Percentiles rank a stretch among this genome's conserved stretches.
These are phyloP conservation scores for Petrolisthes manimaculis DNA, from an alignment of 2,888 invertebrate genomes.

Conservation along the genomic window DNA sequence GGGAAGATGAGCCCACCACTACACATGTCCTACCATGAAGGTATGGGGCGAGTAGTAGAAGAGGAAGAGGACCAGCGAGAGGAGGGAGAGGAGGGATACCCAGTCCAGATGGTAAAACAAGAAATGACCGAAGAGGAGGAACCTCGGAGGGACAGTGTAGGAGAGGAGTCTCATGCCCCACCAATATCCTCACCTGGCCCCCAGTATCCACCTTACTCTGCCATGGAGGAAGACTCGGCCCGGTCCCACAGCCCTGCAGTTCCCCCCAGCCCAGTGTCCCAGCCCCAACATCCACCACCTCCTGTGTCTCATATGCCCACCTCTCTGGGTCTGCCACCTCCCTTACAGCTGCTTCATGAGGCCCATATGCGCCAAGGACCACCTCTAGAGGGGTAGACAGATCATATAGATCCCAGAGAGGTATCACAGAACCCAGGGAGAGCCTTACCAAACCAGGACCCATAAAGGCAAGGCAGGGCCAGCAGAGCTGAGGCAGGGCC, in stretches of 20 bases:
- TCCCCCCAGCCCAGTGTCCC: conserved; percentile 59
- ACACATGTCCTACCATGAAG: conserved; percentile 57
- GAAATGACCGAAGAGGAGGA: conserved; percentile 59
- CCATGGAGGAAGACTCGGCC: conserved; percentile 56
- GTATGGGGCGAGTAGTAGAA: conserved; percentile 46
- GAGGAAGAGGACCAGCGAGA: conserved; percentile 58
- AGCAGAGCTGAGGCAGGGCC: not conserved
- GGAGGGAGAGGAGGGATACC: conserved; percentile 38
- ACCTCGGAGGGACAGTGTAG: conserved; percentile 41
- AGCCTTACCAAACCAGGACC: not conserved
- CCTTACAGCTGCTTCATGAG: conserved; percentile 62
- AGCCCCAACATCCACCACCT: conserved; percentile 47
- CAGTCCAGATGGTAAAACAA: conserved; percentile 59
- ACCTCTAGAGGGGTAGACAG: conserved; percentile 63
- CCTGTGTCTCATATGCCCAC: conserved; percentile 54
- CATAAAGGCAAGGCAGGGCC: not conserved
- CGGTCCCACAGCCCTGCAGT: conserved; percentile 49
- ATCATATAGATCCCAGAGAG: conserved; percentile 5
- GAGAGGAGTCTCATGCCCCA: conserved; percentile 22
- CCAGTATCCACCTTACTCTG: conserved; percentile 55
- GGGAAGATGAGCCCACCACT: conserved; percentile 59
- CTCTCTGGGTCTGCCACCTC: conserved; percentile 51
- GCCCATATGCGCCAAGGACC: conserved; percentile 64
- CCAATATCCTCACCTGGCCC: conserved; percentile 35
- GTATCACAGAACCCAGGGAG: conserved; percentile 32